Evolutionary conservation across 2,888 invertebrate genomes (phyloP).

Genomic region (Cheilosia impressa): DNA sequence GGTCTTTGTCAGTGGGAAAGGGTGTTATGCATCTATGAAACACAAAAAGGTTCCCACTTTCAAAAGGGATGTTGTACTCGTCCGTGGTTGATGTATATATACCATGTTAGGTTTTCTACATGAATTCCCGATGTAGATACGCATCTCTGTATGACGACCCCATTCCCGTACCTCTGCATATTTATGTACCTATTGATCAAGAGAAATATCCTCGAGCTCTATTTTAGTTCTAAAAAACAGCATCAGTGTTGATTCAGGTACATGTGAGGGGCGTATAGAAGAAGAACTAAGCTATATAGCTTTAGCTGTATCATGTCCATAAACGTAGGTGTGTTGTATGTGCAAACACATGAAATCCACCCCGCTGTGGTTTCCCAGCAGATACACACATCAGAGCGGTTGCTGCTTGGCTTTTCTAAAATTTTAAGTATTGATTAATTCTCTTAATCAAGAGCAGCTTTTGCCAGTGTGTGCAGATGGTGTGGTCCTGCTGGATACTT

Average conservation of each 20-base stretch:
- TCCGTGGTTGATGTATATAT: not conserved
- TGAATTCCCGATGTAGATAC: slow-evolving; percentile 25
- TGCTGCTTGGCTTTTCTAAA: slow-evolving; percentile 42
- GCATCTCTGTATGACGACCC: slow-evolving; percentile 39
- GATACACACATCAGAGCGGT: slow-evolving; percentile 36
- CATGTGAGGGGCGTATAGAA: slow-evolving; percentile 60
- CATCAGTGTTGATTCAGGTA: slow-evolving; percentile 56
- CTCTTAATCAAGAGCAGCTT: slow-evolving; percentile 50
- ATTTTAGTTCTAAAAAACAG: slow-evolving; percentile 40
- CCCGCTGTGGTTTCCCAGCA: slow-evolving; percentile 39
- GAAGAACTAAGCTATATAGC: slow-evolving; percentile 17
- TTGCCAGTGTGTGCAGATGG: not conserved
- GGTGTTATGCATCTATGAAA: slow-evolving; percentile 10
- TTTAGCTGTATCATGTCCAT: not conserved
- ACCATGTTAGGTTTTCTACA: slow-evolving; percentile 7
- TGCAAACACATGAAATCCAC: slow-evolving; percentile 54
- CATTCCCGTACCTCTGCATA: slow-evolving; percentile 5
- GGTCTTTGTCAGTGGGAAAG: not conserved
- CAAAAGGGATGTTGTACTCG: slow-evolving; percentile 21
- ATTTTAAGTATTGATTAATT: slow-evolving; percentile 65
- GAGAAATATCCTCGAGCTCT: slow-evolving; percentile 39
- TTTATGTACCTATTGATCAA: slow-evolving; percentile 42
- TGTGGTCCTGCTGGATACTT: not conserved
- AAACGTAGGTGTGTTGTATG: not conserved
- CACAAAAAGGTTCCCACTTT: slow-evolving; percentile 30